Evolutionary conservation across 2,888 invertebrate species (phyloP).

Genomic region (Catocala sponsa): DNA sequence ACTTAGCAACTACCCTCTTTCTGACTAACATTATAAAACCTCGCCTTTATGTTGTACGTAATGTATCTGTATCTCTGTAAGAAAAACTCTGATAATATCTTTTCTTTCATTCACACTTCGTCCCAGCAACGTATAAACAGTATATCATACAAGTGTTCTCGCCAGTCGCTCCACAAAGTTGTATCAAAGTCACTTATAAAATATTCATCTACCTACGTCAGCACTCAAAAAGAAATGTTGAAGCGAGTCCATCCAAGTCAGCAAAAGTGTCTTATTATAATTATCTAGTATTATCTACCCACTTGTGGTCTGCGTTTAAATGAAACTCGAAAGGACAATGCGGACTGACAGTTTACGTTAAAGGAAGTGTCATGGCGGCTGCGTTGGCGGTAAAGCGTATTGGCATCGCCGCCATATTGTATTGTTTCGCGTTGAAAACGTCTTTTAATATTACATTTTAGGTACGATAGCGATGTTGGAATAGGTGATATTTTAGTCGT

Average conservation of each 20-base stretch:
- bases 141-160: background rate
- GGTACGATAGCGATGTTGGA: background rate
- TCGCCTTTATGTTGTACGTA: too few relatives aligned
- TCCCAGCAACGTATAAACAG: background rate
- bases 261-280: slow-evolving; percentile 41
- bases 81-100: too few relatives aligned
- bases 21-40: too few relatives aligned
- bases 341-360: slow-evolving; percentile 47
- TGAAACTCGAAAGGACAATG: slow-evolving; percentile 47
- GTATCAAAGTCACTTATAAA: slow-evolving; percentile 37
- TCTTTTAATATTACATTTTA: slow-evolving; percentile 28
- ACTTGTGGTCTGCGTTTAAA: slow-evolving; percentile 49
- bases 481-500: too few relatives aligned
- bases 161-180: slow-evolving; percentile 11
- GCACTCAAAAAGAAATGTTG: slow-evolving; percentile 44
- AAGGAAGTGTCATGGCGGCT: slow-evolving; percentile 55
- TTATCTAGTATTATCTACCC: slow-evolving; percentile 20
- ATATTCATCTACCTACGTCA: slow-evolving; percentile 45
- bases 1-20: too few relatives aligned
- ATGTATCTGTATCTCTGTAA: too few relatives aligned
- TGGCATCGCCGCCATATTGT: slow-evolving; percentile 41
- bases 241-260: slow-evolving; percentile 33
- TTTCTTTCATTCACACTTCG: too few relatives aligned
- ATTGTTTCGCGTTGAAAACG: slow-evolving; percentile 40
- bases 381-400: slow-evolving; percentile 55